These are phyloP conservation scores for Lycocerus yunnanus DNA, from an alignment of 2,888 invertebrate species.

Conservation along the genomic window DNA sequence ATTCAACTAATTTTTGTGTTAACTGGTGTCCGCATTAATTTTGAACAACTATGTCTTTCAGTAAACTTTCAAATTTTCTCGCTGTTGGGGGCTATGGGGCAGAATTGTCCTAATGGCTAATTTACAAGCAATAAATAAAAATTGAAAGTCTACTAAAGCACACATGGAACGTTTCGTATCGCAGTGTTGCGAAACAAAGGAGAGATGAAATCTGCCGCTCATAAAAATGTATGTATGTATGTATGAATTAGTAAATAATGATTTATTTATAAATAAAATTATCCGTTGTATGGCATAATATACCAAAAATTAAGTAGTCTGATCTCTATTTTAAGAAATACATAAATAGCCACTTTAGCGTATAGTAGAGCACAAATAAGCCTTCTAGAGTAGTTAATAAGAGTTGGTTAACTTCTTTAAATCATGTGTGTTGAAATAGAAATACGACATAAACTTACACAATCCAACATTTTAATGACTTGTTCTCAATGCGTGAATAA, in stretches of 20 bases:
- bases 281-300: neutral
- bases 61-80: neutral
- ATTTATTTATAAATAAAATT: neutral
- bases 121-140: neutral
- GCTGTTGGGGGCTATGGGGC: no score
- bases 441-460: constrained; percentile 21
- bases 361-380: neutral
- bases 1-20: no score
- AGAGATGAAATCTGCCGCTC: neutral
- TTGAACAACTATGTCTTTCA: no score
- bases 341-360: neutral
- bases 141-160: neutral
- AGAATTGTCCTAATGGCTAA: neutral
- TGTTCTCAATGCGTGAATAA: constrained; percentile 23
- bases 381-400: neutral
- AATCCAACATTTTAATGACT: constrained; percentile 20
- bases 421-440: constrained; percentile 23
- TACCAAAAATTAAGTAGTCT: neutral
- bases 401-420: constrained; percentile 6
- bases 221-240: neutral
- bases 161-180: neutral
- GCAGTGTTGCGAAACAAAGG: neutral
- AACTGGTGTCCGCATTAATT: no score
- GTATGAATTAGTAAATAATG: neutral
- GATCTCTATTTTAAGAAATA: neutral